phyloP scores from a whole-genome alignment of 23 tunicate species.

The Halocynthia roretzi region DNA sequence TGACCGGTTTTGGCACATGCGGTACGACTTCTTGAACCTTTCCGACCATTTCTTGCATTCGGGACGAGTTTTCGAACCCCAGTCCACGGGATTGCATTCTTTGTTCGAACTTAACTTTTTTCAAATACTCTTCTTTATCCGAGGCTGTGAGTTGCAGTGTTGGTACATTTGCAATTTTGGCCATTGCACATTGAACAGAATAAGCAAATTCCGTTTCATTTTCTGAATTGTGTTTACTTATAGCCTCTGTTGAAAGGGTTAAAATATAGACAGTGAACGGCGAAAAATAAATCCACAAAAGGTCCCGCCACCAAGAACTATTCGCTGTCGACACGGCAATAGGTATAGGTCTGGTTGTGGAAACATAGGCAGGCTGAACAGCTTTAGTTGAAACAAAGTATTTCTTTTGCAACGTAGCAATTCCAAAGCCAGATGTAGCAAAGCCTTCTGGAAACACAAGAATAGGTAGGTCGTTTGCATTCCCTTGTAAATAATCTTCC shows the following conservation, averaged over 20 bases:
- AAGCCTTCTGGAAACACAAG: constrained; percentile 14
- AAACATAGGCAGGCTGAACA: neutral
- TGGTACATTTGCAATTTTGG: constrained; percentile 1
- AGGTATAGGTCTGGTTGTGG: constrained; percentile 1
- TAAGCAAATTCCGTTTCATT: neutral
- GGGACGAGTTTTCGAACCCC: neutral
- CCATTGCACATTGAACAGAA: neutral
- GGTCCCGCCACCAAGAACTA: constrained; percentile 3
- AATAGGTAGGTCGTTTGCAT: neutral
- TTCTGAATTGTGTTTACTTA: neutral
- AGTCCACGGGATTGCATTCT: neutral
- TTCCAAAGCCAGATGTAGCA: constrained; percentile 8
- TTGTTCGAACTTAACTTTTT: neutral
- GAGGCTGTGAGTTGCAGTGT: neutral
- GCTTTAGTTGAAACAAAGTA: neutral
- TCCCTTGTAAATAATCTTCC: neutral
- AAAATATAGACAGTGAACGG: constrained; percentile 3
- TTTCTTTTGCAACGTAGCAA: neutral
- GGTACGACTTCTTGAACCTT: constrained; percentile 20
- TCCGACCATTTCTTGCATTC: constrained; percentile 5
- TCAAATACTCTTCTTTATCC: neutral
- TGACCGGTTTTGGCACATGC: constrained; percentile 22
- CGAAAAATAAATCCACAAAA: constrained; percentile 15
- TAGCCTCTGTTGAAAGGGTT: neutral
- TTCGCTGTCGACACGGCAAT: neutral